These are phyloP conservation scores for Zeus faber DNA, from an alignment of 2,113 vertebrate species.

Conservation along the genomic window DNA sequence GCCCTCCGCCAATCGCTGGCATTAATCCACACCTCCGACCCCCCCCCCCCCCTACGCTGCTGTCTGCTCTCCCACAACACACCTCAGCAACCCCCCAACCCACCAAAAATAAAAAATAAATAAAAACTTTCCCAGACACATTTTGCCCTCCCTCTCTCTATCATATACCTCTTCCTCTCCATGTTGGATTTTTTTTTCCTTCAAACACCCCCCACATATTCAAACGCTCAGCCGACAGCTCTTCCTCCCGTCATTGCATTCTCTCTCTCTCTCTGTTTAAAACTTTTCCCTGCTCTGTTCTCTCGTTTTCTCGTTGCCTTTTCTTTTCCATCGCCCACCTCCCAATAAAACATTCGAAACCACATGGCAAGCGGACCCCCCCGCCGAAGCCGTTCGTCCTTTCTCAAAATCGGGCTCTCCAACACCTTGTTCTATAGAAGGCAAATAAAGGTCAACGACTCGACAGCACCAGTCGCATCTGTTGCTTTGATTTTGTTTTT, in stretches of 20 bases:
- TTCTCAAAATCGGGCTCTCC: no score
- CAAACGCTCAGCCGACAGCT: no score
- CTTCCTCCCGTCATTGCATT: conserved; percentile 59
- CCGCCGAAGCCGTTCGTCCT: no score
- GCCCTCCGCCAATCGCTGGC: conserved; percentile 76
- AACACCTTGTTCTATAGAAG: no score
- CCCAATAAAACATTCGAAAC: conserved; percentile 58
- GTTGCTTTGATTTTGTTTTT: no score
- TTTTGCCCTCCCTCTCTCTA: conserved; percentile 62
- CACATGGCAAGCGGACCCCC: no score
- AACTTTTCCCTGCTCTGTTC: conserved; percentile 58
- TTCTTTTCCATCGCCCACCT: conserved; percentile 20
- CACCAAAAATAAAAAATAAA: no score
- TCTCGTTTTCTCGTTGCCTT: conserved; percentile 46
- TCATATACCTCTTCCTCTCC: conserved; percentile 58
- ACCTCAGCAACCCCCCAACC: conserved; percentile 67
- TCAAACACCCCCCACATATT: conserved; percentile 44
- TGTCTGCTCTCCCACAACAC: conserved; percentile 72
- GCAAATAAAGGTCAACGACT: no score
- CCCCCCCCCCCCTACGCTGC: conserved; percentile 64
- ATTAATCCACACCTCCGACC: conserved; percentile 78
- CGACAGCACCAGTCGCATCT: no score
- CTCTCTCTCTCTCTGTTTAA: conserved; percentile 52
- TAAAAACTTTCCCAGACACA: conserved; percentile 74
- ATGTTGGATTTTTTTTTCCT: conserved; percentile 40